Evolutionary conservation across 2,113 vertebrate genomes (phyloP).

Genomic region (Coracopsis vasa): DNA sequence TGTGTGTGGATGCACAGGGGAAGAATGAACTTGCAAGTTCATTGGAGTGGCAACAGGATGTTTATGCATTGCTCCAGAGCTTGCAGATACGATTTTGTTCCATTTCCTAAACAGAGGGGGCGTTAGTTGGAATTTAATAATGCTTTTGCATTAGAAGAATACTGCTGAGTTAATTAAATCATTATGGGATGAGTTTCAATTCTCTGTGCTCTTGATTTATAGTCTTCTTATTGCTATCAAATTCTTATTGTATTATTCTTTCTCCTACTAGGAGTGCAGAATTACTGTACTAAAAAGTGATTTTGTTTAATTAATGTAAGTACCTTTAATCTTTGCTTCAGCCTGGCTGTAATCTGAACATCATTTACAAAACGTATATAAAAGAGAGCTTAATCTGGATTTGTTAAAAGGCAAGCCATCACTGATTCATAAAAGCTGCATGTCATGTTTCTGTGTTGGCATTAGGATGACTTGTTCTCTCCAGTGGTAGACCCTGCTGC

Average conservation of each 20-base stretch:
- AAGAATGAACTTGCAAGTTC: background rate
- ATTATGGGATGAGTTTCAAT: slow-evolving; percentile 18
- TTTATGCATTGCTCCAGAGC: background rate
- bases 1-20: background rate
- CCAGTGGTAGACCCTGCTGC: background rate
- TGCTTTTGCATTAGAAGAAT: background rate
- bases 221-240: background rate
- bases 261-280: background rate
- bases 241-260: slow-evolving; percentile 18
- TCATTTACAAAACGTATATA: background rate
- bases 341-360: background rate
- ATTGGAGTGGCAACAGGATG: background rate
- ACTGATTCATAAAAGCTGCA: background rate
- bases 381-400: background rate
- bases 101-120: background rate
- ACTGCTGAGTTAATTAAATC: background rate
- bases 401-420: background rate
- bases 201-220: slow-evolving; percentile 27
- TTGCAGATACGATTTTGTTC: background rate
- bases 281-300: slow-evolving; percentile 4
- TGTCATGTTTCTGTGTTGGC: background rate
- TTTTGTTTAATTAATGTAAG: slow-evolving; percentile 9
- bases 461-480: background rate
- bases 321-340: background rate
- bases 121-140: slow-evolving; percentile 28